Conservation (phyloP, 2,797 vertebrate species). For the Pseudocheirus occidentalis region DNA sequence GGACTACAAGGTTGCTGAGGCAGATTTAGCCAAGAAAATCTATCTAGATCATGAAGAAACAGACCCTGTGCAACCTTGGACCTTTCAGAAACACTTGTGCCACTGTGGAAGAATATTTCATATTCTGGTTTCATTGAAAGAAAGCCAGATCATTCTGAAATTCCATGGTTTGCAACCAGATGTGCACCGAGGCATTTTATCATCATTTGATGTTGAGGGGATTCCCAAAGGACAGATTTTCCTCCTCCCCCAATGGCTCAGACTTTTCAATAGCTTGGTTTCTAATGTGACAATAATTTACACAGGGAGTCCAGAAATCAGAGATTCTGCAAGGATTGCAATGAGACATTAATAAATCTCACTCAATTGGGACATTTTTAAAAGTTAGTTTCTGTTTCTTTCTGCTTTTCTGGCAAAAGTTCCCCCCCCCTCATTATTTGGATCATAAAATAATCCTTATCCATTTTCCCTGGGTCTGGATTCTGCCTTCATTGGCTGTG, state of each 20-base stretch:
- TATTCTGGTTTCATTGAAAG: conserved; percentile 1
- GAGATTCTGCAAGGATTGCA: not conserved
- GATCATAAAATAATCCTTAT: not conserved
- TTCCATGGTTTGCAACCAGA: not conserved
- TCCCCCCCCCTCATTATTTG: not conserved
- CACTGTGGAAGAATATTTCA: conserved; percentile 34
- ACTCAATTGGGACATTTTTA: not conserved
- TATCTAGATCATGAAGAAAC: conserved; percentile 8
- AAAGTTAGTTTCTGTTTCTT: not conserved
- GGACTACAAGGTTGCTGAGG: conserved; percentile 40
- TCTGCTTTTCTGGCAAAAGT: not conserved
- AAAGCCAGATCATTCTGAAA: conserved; percentile 17
- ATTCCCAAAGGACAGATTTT: conserved; percentile 8
- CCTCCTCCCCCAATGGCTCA: not conserved
- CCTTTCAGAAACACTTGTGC: conserved; percentile 1
- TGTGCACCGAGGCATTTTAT: conserved; percentile 49
- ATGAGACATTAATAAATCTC: not conserved
- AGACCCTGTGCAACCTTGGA: conserved; percentile 26
- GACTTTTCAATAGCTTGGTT: not conserved
- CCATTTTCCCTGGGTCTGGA: not conserved
- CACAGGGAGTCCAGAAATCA: not conserved
- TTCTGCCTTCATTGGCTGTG: not conserved
- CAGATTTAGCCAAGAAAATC: conserved; percentile 47
- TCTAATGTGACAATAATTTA: not conserved
- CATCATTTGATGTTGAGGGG: conserved; percentile 30